Evolutionary conservation across 2,113 vertebrate genomes (phyloP), one percentile per base, ranked within the genome.

Genomic region (Eurystomus gularis): DNA sequence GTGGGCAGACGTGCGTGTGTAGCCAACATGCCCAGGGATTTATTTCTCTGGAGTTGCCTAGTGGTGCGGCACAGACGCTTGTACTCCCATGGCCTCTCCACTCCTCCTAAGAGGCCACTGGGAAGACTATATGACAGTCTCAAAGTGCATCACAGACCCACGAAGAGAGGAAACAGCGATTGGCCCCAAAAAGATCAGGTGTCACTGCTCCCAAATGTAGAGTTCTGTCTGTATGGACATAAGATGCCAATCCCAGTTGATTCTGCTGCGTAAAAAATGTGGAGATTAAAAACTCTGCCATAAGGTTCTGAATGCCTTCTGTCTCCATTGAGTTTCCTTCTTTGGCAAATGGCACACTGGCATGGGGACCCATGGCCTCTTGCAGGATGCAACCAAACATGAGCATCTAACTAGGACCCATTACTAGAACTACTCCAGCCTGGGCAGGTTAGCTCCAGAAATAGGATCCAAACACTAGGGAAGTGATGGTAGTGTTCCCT

Each of bases 11-110:
- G 96, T 78, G 82, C 31, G 48, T 66, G 91, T 95, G 92, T 93
- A 79, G 65, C 61, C 37, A 57, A 89, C 93, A 85, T 97, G 89
- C 89, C 76, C 82, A 8, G 96, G 95, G 97, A 98, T 98, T 97
- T 93, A 51, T 95, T 97, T 72, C 97, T 94, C 85, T 3, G 5
- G 82, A 75, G 95, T 94, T 98, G 96, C 96, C 84, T 94, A 75
- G 94, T 92, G 93, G 97, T 90, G 51, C 11, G 77, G 94, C 28
- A 23, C 42, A 96, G 86, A 60, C 3, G 6, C 60, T 96, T 4
- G 16, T 93, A 93, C 86, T 97, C 91, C 90, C 92, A 60, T 80
- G 94, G 82, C 44, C 54, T 96, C 86, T 92, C 97, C 82, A 75
- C 51, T 89, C 83, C 94, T 97, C 84, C 21, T 86, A 96, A 82